Percentiles rank a stretch among this genome's conserved stretches.
Conservation (phyloP, 2,888 invertebrate genomes). For the Saturnia pavonia region DNA sequence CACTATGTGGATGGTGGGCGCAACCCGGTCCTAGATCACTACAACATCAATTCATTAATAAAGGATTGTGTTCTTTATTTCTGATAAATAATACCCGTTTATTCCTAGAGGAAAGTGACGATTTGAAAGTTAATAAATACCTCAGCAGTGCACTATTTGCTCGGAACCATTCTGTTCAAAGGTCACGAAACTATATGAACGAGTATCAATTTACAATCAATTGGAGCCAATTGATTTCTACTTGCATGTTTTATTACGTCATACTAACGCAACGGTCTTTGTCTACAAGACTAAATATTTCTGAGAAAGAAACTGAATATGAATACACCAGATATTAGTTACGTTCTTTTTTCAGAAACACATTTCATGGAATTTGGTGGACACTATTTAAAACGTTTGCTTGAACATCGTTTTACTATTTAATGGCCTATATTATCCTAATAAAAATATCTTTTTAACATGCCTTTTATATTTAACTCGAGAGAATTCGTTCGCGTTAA, state of each 20-base stretch:
- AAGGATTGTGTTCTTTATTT: too few species aligned
- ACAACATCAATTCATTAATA: too few species aligned
- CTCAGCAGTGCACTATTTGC: not conserved
- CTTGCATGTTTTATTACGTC: not conserved
- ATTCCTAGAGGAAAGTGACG: not conserved
- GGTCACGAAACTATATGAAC: not conserved
- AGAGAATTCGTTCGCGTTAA: too few species aligned
- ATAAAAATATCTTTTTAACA: too few species aligned
- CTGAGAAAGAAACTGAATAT: not conserved
- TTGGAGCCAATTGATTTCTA: constrained; percentile 14
- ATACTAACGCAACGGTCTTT: not conserved
- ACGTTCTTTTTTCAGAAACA: not conserved
- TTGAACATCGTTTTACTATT: too few species aligned
- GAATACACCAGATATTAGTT: not conserved
- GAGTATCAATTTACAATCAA: constrained; percentile 7
- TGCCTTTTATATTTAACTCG: too few species aligned
- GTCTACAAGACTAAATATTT: not conserved
- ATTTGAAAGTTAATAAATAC: not conserved
- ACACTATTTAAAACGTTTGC: too few species aligned
- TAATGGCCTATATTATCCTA: too few species aligned
- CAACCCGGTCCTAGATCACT: too few species aligned
- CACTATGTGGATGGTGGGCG: too few species aligned
- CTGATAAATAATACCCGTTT: not conserved
- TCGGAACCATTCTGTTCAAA: constrained; percentile 4
- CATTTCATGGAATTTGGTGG: too few species aligned